Conservation (phyloP, 2,797 vertebrate genomes). For the Sebastolobus altivelis region DNA sequence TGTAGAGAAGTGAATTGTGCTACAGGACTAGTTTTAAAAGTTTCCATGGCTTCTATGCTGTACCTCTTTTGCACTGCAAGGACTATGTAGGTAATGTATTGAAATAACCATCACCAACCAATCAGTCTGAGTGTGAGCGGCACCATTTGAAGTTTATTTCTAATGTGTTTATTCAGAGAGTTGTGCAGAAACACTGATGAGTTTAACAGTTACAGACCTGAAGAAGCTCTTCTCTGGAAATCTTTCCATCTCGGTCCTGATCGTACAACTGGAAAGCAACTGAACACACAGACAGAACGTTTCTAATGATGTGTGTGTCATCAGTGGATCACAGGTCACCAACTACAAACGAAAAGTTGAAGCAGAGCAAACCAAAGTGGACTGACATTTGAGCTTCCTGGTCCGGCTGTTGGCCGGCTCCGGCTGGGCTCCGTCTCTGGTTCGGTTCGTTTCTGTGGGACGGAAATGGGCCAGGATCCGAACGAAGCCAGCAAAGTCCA, state of each 20-base stretch:
- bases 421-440: slow-evolving; percentile 43
- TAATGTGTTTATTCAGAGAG: neutral
- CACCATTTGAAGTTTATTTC: neutral
- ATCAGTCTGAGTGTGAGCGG: neutral
- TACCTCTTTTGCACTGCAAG: neutral
- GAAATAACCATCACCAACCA: too few species aligned
- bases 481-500: slow-evolving; percentile 86
- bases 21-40: neutral
- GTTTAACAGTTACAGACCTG: slow-evolving; percentile 77
- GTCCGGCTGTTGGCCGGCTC: slow-evolving; percentile 84
- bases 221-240: slow-evolving; percentile 86
- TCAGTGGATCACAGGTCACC: neutral
- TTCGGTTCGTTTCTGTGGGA: slow-evolving; percentile 66
- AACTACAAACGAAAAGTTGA: neutral
- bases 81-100: too few species aligned
- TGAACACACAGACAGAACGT: slow-evolving; percentile 47
- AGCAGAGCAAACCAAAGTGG: neutral
- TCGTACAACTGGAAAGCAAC: slow-evolving; percentile 90
- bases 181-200: neutral
- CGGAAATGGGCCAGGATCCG: slow-evolving; percentile 87
- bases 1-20: slow-evolving; percentile 14
- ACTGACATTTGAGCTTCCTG: slow-evolving; percentile 87
- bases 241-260: slow-evolving; percentile 87
- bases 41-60: too few species aligned
- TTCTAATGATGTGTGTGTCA: neutral